Evolutionary conservation across 2,888 invertebrate genomes (phyloP).

Genomic region (Formica aserva): DNA sequence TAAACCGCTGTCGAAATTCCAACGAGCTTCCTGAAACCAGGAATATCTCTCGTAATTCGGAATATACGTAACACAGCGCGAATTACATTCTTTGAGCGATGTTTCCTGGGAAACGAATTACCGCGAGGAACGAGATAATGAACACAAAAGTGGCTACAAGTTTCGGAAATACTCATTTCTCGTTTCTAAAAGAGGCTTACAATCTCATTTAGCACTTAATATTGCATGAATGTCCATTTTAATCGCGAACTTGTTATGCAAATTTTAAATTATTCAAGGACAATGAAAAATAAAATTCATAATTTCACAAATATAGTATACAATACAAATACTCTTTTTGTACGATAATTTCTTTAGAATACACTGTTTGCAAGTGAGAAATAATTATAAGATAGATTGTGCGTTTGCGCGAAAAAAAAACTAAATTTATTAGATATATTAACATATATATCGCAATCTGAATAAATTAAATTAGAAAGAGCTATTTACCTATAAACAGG

Average conservation of each 20-base stretch:
- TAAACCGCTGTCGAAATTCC: constrained; percentile 33
- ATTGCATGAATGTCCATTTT: background rate
- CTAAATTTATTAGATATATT: background rate
- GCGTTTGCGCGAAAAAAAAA: background rate
- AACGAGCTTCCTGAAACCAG: constrained; percentile 28
- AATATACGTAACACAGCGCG: constrained; percentile 23
- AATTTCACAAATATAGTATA: background rate
- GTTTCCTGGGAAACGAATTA: constrained; percentile 33
- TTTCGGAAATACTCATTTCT: constrained; percentile 26
- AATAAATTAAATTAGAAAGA: constrained; percentile 6
- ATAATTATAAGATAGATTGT: background rate
- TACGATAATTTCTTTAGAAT: background rate
- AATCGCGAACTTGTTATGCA: background rate
- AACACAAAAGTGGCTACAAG: background rate
- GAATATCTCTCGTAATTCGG: background rate
- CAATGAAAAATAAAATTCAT: background rate
- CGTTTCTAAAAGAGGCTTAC: background rate
- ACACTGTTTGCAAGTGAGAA: background rate
- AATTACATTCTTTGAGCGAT: constrained; percentile 27
- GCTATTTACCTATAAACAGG: background rate
- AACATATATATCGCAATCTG: constrained; percentile 18
- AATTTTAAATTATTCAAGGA: background rate
- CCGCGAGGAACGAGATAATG: constrained; percentile 1
- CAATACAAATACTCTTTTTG: background rate
- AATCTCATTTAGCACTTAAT: background rate